Evolutionary conservation across 2,797 vertebrate species (phyloP).

Genomic region (Vultur gryphus): DNA sequence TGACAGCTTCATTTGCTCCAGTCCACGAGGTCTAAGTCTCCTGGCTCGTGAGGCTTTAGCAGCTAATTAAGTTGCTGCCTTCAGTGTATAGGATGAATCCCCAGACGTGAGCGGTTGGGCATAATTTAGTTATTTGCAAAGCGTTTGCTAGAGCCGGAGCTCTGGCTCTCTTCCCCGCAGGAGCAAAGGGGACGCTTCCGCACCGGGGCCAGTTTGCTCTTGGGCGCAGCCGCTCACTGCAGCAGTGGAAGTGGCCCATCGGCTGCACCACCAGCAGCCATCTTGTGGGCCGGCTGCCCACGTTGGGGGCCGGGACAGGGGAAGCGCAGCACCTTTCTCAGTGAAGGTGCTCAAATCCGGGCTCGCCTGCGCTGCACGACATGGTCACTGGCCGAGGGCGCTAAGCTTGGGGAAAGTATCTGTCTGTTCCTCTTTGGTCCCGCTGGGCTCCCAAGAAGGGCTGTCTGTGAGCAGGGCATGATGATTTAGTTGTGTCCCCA

Average conservation of each 20-base stretch:
- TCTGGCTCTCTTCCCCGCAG: rapidly evolving
- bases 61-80: background rate
- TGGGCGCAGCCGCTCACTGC: rapidly evolving
- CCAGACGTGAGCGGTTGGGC: rapidly evolving
- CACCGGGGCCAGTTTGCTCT: background rate
- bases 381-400: background rate
- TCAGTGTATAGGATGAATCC: background rate
- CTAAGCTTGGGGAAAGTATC: background rate
- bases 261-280: background rate
- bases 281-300: background rate
- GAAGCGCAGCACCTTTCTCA: rapidly evolving
- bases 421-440: rapidly evolving
- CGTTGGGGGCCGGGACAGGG: rapidly evolving
- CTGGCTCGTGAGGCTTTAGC: rapidly evolving
- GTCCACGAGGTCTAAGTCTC: background rate
- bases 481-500: background rate
- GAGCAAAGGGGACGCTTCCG: background rate
- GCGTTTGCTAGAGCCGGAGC: background rate
- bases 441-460: background rate
- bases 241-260: background rate
- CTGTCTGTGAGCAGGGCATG: rapidly evolving
- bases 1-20: background rate
- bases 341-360: background rate
- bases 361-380: rapidly evolving
- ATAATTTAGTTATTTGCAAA: background rate